Base-by-base conservation (phyloP, 2,888 invertebrate genomes). In the Nemurella pictetii region DNA sequence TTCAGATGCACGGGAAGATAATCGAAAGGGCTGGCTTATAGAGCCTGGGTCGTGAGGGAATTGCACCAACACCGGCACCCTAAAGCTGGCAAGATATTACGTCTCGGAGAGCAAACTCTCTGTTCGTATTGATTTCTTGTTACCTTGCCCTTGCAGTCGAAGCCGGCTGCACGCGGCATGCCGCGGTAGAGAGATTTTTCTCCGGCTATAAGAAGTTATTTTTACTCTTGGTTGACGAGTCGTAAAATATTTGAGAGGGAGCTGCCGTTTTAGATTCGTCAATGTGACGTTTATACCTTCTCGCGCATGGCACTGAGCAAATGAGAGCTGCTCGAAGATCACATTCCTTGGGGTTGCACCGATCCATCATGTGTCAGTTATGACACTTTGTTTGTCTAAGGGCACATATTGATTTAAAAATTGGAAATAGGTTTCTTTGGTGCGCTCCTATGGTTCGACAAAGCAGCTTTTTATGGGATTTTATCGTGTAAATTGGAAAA, bases 121-220 rank as follows among this genome's bases (percentile, higher is more conserved):
- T 35, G 77, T 4, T 77, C 26, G 78, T 78, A 78, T 78, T 78
- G 78, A 78, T 78, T 78, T 78, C 29, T 78, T 3, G 78, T 78
- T 30, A 78, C 78, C 78, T 78, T 78, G 78, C 78, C 78, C 78
- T 78, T 78, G 78, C 28, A 29, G n/a, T 78, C 1, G 28, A n/a
- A 4, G 30, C 78, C 30, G 78, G 30, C 78, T 28, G 4, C 5
- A 28, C n/a, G 26, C 55, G 20, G 55, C 55, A 2, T 55, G 55
- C 20, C 55, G 20, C 5, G n/a, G n/a, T n/a, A n/a, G n/a, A n/a
- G n/a, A n/a, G n/a, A n/a, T 55, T 55, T 55, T 12, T 55, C 15
- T 55, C 5, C 55, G 55, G 55, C 55, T 12, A 20, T 12, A 20
- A 12, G 55, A 55, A 55, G 5, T 55, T 55, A 55, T 55, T 55